Base-by-base conservation (phyloP, 2,797 vertebrate genomes). In the Micrastur ruficollis region DNA sequence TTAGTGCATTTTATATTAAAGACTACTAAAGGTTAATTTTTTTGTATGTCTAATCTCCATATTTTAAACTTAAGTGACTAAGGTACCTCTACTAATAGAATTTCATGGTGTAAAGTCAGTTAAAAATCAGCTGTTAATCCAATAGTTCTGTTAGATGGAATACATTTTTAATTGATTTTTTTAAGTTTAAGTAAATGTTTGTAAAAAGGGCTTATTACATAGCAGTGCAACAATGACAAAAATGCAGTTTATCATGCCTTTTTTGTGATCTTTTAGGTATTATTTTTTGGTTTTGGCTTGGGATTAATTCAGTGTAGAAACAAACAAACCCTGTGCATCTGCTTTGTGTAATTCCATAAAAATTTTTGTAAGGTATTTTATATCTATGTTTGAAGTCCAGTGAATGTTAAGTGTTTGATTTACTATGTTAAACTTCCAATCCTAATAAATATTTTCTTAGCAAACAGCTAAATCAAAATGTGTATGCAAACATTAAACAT, bases 1-100 rank as follows among this genome's bases (percentile, higher is more conserved):
- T 87, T 98, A 97, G 97, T 98, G 97, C 97, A 97, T 98, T 98
- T 98, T 98, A 98, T 98, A 98, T 97, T 97, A 96, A 98, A 98
- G 98, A 98, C 98, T 98, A 98, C 98, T 98, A 98, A 98, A 98
- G 53, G 91, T 97, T 98, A 97, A 95, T 95, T 97, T 97, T 98
- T 97, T 97, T 97, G 97, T 98, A 97, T 97, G 90, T 98, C 95
- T 97, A 90, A 81, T 97, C 95, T 98, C 95, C 98, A 85, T 97
- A 97, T 98, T 97, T 97, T 98, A 97, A 98, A 97, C 95, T 98
- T 98, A 97, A 97, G 95, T 97, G 96, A 96, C 93, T 97, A 96
- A 97, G 91, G 96, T 98, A 98, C 96, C 97, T 98, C 96, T 98
- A 88, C 97, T 97, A 97, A 96, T 98, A 98, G 94, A 93, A 96